A percentile compares a stretch with the other conserved stretches of the same genome.
Conservation (phyloP, 1,140 invertebrate genomes). For the Lepidostoma basale region DNA sequence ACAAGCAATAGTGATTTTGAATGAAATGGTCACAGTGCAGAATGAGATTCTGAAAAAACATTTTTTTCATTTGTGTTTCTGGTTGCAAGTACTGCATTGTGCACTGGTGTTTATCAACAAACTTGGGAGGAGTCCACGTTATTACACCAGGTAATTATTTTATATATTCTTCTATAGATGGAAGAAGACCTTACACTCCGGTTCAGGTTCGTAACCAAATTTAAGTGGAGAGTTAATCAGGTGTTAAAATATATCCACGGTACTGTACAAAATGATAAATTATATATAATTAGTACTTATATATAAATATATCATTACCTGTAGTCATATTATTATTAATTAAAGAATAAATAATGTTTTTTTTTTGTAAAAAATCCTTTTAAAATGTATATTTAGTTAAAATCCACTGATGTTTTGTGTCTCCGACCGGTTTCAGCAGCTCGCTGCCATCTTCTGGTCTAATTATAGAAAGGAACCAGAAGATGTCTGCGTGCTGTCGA, state of each 20-base stretch:
- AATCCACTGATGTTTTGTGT: too few species aligned
- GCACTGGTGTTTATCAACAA: conserved; percentile 44
- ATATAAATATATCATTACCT: too few species aligned
- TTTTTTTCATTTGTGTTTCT: conserved; percentile 39
- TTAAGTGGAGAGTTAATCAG: conserved; percentile 21
- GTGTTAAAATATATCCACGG: conserved; percentile 29
- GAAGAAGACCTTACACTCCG: conserved; percentile 35
- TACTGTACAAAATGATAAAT: conserved; percentile 27
- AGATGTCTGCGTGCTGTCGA: too few species aligned
- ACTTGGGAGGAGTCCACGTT: conserved; percentile 25
- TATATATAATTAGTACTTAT: too few species aligned
- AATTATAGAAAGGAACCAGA: too few species aligned
- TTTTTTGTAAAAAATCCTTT: too few species aligned
- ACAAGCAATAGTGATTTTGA: conserved; percentile 43
- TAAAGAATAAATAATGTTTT: too few species aligned
- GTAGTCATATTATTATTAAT: too few species aligned
- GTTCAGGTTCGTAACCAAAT: conserved; percentile 26
- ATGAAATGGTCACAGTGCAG: conserved; percentile 31
- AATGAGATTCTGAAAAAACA: conserved; percentile 43
- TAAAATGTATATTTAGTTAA: too few species aligned
- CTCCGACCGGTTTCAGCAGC: too few species aligned
- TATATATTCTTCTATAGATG: conserved; percentile 18
- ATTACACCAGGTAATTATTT: conserved; percentile 27
- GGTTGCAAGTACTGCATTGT: conserved; percentile 40
- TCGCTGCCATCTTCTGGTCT: too few species aligned